These are phyloP conservation scores for Limenitis camilla DNA, from an alignment of 2,888 invertebrate genomes.

Conservation along the genomic window DNA sequence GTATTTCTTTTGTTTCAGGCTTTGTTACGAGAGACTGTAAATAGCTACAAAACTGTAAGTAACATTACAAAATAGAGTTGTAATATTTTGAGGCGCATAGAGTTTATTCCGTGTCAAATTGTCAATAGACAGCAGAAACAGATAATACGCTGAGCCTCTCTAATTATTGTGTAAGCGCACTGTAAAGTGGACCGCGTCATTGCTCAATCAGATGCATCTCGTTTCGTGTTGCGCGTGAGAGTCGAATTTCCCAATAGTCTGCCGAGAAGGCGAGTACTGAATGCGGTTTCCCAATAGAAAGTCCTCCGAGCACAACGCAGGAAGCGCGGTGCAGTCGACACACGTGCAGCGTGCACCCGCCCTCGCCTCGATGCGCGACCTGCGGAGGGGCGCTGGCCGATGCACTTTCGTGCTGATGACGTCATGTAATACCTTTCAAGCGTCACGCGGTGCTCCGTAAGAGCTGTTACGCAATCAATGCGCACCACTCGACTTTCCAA, in stretches of 20 bases:
- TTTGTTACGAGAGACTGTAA: conserved; percentile 29
- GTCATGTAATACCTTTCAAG: conserved; percentile 69
- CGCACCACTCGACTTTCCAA: conserved; percentile 72
- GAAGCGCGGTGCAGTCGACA: conserved; percentile 54
- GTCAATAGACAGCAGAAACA: conserved; percentile 5
- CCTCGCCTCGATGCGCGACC: conserved; percentile 27
- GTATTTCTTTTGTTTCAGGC: conserved; percentile 39
- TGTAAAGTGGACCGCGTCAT: conserved; percentile 44
- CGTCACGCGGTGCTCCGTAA: conserved; percentile 66
- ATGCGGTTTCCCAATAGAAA: conserved; percentile 70
- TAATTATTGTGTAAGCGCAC: conserved; percentile 58
- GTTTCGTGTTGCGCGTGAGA: conserved; percentile 56
- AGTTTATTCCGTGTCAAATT: conserved; percentile 9
- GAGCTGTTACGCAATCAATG: conserved; percentile 68
- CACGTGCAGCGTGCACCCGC: conserved; percentile 35
- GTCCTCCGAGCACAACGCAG: conserved; percentile 64
- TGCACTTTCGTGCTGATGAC: conserved; percentile 71
- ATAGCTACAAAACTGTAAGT: conserved; percentile 56
- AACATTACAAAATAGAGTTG: conserved; percentile 10
- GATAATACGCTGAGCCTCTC: conserved; percentile 21
- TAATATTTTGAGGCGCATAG: conserved; percentile 1
- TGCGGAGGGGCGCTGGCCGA: conserved; percentile 59
- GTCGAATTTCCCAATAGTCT: conserved; percentile 60
- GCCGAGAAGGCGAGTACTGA: conserved; percentile 45
- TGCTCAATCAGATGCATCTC: conserved; percentile 69